phyloP scores from a whole-genome alignment of 2,888 invertebrate genomes.

The Glyphotaelius pellucidus region DNA sequence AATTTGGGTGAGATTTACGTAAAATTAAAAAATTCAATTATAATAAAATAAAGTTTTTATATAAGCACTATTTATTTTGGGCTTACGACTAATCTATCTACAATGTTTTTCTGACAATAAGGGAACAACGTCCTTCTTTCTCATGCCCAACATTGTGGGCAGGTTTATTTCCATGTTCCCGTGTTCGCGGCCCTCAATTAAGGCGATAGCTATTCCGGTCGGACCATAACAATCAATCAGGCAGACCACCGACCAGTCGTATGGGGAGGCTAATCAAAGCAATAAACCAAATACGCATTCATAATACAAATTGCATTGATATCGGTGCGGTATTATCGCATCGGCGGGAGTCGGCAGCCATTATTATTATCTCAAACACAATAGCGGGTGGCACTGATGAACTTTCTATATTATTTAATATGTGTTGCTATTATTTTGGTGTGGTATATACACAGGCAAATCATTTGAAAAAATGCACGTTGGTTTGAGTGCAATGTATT shows the following conservation, averaged over 20 bases:
- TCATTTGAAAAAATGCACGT: no score
- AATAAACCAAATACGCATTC: constrained; percentile 66
- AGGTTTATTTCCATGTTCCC: not conserved
- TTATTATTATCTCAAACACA: not conserved
- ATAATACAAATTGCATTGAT: constrained; percentile 65
- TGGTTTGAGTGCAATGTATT: no score
- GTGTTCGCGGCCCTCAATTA: constrained; percentile 45
- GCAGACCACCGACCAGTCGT: constrained; percentile 68
- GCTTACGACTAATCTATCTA: not conserved
- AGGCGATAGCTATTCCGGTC: constrained; percentile 48
- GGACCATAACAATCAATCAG: constrained; percentile 74
- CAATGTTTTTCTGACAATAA: not conserved
- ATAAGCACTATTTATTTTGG: no score
- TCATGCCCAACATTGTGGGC: not conserved
- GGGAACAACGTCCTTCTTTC: not conserved
- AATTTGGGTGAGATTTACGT: not conserved
- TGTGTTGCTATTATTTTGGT: not conserved
- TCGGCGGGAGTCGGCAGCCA: constrained; percentile 19
- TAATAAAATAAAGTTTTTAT: no score
- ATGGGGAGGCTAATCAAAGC: constrained; percentile 63
- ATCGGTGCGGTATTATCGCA: constrained; percentile 51
- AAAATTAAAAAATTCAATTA: no score
- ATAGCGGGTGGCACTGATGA: constrained; percentile 3
- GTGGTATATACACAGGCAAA: no score
- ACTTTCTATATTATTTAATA: not conserved